Evolutionary conservation across 2,888 invertebrate species (phyloP), one percentile per base, ranked within the genome.

Genomic region (Crocallis elinguaria): DNA sequence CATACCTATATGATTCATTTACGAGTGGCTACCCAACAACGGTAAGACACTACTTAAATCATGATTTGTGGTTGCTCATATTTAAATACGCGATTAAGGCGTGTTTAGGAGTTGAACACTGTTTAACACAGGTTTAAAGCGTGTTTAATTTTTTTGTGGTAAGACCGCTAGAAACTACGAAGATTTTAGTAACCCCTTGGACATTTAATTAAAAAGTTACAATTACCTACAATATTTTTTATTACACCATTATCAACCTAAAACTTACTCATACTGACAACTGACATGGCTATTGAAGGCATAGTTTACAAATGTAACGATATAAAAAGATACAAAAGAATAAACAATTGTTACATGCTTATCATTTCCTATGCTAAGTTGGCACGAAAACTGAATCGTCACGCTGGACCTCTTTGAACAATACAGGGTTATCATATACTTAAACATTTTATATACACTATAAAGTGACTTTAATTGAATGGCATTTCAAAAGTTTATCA

Each of bases 381-480:
- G 16, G 14, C 13, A 16, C 32, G 13, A 44, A 44, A 27, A 44
- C 25, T 25, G 25, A 33, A 8, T 9, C 33, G 35, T 38, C 37
- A 37, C 14, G 37, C n/a, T 37, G 11, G 4, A 30, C 12, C 9
- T 25, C 9, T 8, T 4, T 7, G 11, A 12, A 19, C 14, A 11
- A 14, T 23, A n/a, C 19, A 21, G 27, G 39, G 49, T 49, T 49
- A 49, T 49, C 49, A 29, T 16, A 49, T 29, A 49, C 16, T 49
- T 35, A 29, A 42, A 36, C 30, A 36, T 35, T 41, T 11, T 27
- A 35, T 16, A 11, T 36, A 36, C 14, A 16, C 12, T 27, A 35
- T 35, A 27, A 19, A 49, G 23, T 33, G 33, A 29, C 29, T 42
- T 29, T 42, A 36, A 42, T 42, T 49, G 42, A 49, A 49, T 42